Base-by-base conservation (phyloP, 2,113 vertebrate species). In the Nothoprocta perdicaria region DNA sequence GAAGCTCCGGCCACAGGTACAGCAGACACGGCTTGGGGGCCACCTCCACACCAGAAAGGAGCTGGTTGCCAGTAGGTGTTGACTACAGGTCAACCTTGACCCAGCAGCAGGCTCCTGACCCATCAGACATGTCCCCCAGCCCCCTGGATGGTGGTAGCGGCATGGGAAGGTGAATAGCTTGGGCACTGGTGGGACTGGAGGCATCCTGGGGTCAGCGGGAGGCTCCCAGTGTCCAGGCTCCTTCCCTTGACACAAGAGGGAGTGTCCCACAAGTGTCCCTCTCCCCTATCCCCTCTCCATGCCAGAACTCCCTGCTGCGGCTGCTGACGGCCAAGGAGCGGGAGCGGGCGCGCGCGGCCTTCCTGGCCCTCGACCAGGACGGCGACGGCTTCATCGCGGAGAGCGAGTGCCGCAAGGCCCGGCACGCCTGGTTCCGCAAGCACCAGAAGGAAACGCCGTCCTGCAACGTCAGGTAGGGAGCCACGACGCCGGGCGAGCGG, bases 391-490 rank as follows among this genome's bases (percentile, higher is more conserved):
- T 98, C 67, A 97, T 99, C 14, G 97, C 97, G 6, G 97, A 97
- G 62, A 95, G 95, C 0, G 99, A 99, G 93, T 98, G 98, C 84
- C 97, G 74, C 78, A 97, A 84, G 43, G 98, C 98, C 50, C 98
- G 97, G 94, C 97, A 98, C 69, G 89, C 97, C 52, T 99, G 99
- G 99, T 99, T 99, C 97, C 97, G 97, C 86, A 99, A 99, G 95
- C 98, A 95, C 87, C 98, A 95, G 52, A 97, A 98, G 94, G 98
- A 99, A 88, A 95, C 97, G 0, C 96, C 98, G 22, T 99, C 99
- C 81, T 99, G 99, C 97, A 99, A 97, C 1, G 98, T 99, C 97
- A 99, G 99, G 99, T 98, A 88, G 11, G 86, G 27, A 24, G 16
- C 9, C 8, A 2, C 27, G 16, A 31, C 8, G 27, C 9, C 53